Percentiles rank a stretch among this genome's conserved stretches.
phyloP scores from a whole-genome alignment of 2,113 vertebrate species.

The Actenoides lindsayi region DNA sequence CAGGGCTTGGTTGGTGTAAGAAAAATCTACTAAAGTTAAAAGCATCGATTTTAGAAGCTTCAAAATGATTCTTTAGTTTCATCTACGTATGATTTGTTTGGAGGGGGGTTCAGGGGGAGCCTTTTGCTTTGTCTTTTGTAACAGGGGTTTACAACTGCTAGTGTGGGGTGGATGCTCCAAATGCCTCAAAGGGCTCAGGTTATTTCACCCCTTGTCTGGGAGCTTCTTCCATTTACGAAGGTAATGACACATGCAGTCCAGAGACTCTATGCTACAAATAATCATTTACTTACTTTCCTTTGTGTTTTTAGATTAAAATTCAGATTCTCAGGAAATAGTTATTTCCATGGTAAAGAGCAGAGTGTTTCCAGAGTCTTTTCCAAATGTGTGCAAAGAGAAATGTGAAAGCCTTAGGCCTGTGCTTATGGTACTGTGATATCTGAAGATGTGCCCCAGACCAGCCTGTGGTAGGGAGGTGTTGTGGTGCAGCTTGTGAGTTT shows the following conservation, averaged over 20 bases:
- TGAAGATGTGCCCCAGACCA: background rate
- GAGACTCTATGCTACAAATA: too few species aligned
- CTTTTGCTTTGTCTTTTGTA: background rate
- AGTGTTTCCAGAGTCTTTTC: too few species aligned
- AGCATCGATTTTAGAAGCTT: accelerated
- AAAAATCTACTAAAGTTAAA: accelerated
- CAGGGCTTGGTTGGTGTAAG: accelerated
- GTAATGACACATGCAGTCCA: accelerated
- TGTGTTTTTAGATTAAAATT: background rate
- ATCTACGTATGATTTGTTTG: accelerated
- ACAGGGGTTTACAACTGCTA: accelerated
- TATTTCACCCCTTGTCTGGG: background rate
- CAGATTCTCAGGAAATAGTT: too few species aligned
- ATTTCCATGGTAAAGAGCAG: accelerated
- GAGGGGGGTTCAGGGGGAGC: accelerated
- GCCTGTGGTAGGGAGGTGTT: accelerated
- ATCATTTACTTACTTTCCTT: accelerated
- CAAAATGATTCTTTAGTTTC: accelerated
- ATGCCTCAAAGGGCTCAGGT: too few species aligned
- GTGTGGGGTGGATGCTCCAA: accelerated
- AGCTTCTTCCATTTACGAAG: accelerated
- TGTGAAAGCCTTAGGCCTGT: background rate
- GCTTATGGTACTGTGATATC: accelerated
- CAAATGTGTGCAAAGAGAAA: accelerated
- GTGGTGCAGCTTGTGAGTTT: background rate